Evolutionary conservation across 2,888 invertebrate genomes (phyloP).

Genomic region (Gastracanthus pulcherrimus): DNA sequence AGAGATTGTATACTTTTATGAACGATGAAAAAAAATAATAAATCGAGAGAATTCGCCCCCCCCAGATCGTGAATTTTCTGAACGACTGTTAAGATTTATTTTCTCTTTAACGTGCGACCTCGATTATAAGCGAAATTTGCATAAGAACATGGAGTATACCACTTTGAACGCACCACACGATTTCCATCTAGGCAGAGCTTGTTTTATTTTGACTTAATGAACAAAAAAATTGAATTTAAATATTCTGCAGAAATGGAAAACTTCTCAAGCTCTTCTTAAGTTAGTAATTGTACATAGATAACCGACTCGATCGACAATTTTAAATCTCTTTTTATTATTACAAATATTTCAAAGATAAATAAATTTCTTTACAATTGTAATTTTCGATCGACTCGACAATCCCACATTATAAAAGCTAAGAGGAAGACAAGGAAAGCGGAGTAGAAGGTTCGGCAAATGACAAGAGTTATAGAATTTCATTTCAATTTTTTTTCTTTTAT

Average conservation of each 20-base stretch:
- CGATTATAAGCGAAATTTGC: constrained; percentile 18
- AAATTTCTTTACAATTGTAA: background rate
- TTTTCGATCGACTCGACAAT: constrained; percentile 49
- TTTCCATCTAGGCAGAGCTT: constrained; percentile 26
- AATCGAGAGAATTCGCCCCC: background rate
- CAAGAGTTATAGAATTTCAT: constrained; percentile 38
- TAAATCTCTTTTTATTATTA: background rate
- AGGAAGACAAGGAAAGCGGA: constrained; percentile 31
- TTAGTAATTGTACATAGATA: constrained; percentile 52
- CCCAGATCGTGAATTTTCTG: constrained; percentile 45
- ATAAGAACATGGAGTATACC: background rate
- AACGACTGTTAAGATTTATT: background rate
- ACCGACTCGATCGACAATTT: constrained; percentile 44
- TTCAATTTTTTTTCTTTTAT: constrained; percentile 46
- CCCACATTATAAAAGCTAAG: constrained; percentile 40
- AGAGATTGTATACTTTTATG: background rate
- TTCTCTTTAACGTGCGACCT: constrained; percentile 27
- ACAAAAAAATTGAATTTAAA: background rate
- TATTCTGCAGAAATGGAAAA: constrained; percentile 28
- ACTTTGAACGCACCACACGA: constrained; percentile 27
- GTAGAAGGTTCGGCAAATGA: constrained; percentile 45
- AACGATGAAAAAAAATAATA: background rate
- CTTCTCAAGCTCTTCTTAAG: constrained; percentile 22
- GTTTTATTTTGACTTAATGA: background rate
- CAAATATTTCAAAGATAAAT: background rate